Base-by-base conservation (phyloP, 1,140 invertebrate species). In the Drosophila rufa region DNA sequence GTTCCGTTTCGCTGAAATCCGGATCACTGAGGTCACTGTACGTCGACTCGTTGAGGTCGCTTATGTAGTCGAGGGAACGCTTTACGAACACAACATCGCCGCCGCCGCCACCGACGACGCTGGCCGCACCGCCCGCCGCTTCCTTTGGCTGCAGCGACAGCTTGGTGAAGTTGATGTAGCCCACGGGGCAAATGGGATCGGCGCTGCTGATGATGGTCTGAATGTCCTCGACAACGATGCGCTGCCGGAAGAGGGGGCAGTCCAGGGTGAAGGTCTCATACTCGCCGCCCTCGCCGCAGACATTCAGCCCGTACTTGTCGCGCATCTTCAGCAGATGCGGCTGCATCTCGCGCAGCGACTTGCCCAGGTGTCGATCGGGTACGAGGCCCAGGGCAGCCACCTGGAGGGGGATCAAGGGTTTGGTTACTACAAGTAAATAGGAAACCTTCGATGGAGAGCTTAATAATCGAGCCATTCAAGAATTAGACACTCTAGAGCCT, bases 221-320 rank as follows among this genome's bases (percentile, higher is more conserved):
- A 76, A 95, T 96, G 81, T 98, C 96, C 93, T 98, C 97, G 92
- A 99, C 95, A 70, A 97, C 94, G 93, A 99, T 96, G 92, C 95
- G 95, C 93, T 98, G 98, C 84, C 95, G 96, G 93, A 99, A 99
- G 47, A 99, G 94, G 19, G 99, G 98, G 94, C 98, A 99, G 94
- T 99, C 98, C 64, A 99, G 94, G 14, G 98, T 99, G 92, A 99
- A 98, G 36, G 98, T 99, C 94, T 99, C 99, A 93, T 99, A 99
- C 94, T 99, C 99, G 51, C 99, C 99, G 45, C 99, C 99, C 94
- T 99, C 99, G 46, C 99, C 99, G 94, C 99, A 99, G 48, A 99
- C 96, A 94, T 99, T 99, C 66, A 99, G 94, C 19, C 98, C 98
- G 94, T 98, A 99, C 93, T 99, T 98, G 93, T 97, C 96, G 92